Evolutionary conservation across 2,888 invertebrate species (phyloP).

Genomic region (Hipparchia sbordonii): DNA sequence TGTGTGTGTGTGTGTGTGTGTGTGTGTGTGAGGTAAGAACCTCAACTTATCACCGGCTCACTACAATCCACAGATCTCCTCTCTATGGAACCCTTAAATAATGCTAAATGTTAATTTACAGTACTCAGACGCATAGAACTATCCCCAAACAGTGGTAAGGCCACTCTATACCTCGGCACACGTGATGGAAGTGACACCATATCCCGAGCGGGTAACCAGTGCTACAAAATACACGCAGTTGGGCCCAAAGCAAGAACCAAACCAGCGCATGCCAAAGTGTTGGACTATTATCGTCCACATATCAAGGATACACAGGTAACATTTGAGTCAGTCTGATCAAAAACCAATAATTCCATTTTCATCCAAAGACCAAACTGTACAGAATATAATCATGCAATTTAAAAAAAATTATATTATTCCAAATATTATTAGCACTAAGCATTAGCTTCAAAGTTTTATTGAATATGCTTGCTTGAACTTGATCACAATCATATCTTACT

Average conservation of each 20-base stretch:
- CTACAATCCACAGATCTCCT: too few relatives aligned
- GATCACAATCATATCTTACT: too few relatives aligned
- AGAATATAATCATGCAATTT: too few relatives aligned
- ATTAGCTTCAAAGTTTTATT: too few relatives aligned
- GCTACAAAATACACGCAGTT: constrained; percentile 61
- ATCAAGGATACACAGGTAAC: constrained; percentile 78
- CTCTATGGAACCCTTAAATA: too few relatives aligned
- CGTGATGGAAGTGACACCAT: constrained; percentile 45
- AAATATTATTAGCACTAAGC: too few relatives aligned
- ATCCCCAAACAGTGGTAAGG: constrained; percentile 52
- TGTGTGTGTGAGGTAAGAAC: too few relatives aligned
- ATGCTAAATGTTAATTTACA: background rate
- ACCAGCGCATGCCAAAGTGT: constrained; percentile 81
- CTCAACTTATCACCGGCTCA: too few relatives aligned
- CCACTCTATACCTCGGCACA: constrained; percentile 64
- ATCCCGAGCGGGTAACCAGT: constrained; percentile 54
- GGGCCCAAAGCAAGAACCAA: constrained; percentile 62
- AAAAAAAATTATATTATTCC: too few relatives aligned
- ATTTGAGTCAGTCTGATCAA: background rate
- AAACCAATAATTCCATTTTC: background rate
- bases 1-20: too few relatives aligned
- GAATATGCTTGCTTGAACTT: too few relatives aligned
- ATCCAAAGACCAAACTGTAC: too few relatives aligned
- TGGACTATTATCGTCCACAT: constrained; percentile 85
- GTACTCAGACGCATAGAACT: constrained; percentile 75